Percentiles rank a stretch among this genome's conserved stretches.
Evolutionary conservation across 2,113 vertebrate genomes (phyloP).

Genomic region (Plectropomus leopardus): DNA sequence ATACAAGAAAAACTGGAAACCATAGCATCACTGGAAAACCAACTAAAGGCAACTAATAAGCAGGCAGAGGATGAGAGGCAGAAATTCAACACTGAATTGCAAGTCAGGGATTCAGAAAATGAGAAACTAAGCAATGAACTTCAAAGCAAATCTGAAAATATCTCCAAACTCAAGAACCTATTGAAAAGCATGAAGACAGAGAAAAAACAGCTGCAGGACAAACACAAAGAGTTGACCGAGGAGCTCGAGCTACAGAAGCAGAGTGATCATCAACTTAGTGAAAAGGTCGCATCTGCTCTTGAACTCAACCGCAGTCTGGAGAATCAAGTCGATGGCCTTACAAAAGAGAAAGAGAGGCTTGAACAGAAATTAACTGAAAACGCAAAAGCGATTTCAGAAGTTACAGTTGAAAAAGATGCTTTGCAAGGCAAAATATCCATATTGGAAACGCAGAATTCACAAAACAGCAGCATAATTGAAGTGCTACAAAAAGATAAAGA

Average conservation of each 20-base stretch:
- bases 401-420: conserved; percentile 72
- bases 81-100: conserved; percentile 77
- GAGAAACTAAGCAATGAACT: conserved; percentile 83
- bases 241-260: conserved; percentile 78
- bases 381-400: conserved; percentile 64
- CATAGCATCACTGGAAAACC: conserved; percentile 82
- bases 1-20: conserved; percentile 81
- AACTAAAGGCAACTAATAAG: conserved; percentile 70
- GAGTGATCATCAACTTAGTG: conserved; percentile 70
- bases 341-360: conserved; percentile 80
- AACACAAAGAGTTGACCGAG: conserved; percentile 73
- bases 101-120: conserved; percentile 75
- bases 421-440: conserved; percentile 75
- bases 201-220: conserved; percentile 80
- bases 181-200: conserved; percentile 63
- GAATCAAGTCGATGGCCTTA: conserved; percentile 76
- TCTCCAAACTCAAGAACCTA: conserved; percentile 77
- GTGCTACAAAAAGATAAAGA: conserved; percentile 83
- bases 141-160: conserved; percentile 75
- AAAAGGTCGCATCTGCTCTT: conserved; percentile 46
- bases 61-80: conserved; percentile 76
- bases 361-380: conserved; percentile 74
- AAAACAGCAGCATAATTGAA: conserved; percentile 75
- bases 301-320: conserved; percentile 67
- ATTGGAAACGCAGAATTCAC: conserved; percentile 65